phyloP scores from a whole-genome alignment of 2,797 vertebrate genomes.

The Onychomys leucogaster region DNA sequence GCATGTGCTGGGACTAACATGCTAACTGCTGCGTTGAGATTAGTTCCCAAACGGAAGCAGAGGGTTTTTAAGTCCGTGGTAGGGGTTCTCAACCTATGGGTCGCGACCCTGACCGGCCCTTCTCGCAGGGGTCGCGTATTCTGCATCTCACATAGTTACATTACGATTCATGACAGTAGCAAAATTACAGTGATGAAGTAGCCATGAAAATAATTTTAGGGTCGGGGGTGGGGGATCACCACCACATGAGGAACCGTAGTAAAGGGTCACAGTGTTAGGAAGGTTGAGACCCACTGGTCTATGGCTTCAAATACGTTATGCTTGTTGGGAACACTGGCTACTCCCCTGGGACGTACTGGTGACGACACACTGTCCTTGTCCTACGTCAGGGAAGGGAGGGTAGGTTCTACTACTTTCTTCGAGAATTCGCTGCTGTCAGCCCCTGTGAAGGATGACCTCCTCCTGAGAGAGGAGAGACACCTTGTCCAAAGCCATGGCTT shows the following conservation, averaged over 20 bases:
- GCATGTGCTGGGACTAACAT: not conserved
- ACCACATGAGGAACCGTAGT: not conserved
- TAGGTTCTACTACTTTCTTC: not conserved
- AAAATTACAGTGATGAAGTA: not conserved
- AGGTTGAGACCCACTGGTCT: not conserved
- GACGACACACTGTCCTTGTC: not conserved
- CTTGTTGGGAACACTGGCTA: not conserved
- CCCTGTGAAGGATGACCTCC: not conserved
- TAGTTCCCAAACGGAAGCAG: not conserved
- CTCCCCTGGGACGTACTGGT: not conserved
- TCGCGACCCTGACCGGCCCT: accelerated
- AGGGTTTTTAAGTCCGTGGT: not conserved
- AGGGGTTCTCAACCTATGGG: not conserved
- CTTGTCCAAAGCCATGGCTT: not conserved
- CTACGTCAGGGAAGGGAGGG: not conserved
- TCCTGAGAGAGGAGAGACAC: not conserved
- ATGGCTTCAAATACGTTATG: not conserved
- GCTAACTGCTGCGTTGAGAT: not conserved
- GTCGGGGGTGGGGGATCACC: too few relatives aligned
- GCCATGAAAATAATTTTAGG: not conserved
- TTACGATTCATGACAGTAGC: not conserved
- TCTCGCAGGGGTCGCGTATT: not conserved
- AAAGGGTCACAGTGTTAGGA: not conserved
- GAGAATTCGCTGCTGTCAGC: not conserved
- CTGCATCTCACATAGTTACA: not conserved